Evolutionary conservation across 1,140 invertebrate species (phyloP).

Genomic region (Heterodera schachtii): DNA sequence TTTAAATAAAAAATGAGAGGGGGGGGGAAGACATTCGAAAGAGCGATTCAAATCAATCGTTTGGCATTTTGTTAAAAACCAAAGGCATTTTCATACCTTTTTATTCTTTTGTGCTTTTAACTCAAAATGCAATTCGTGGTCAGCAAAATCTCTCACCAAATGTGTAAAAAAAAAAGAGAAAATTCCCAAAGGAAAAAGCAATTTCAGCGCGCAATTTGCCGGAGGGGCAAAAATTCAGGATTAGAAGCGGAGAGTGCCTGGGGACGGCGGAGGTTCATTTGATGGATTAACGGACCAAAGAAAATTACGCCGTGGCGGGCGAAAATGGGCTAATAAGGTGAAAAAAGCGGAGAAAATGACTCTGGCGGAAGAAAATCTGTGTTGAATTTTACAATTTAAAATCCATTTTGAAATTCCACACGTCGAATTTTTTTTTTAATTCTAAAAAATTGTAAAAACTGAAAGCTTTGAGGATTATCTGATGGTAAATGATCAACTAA

Average conservation of each 20-base stretch:
- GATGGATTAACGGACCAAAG: not conserved
- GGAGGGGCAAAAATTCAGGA: not conserved
- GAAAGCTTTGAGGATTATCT: too few species aligned
- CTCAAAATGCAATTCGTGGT: not conserved
- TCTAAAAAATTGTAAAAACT: too few species aligned
- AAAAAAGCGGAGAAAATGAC: not conserved
- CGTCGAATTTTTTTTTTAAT: too few species aligned
- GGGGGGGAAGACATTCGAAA: not conserved
- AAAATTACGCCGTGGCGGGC: not conserved
- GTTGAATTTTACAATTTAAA: too few species aligned
- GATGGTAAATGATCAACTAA: too few species aligned
- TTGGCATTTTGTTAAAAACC: not conserved
- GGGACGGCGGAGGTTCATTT: not conserved
- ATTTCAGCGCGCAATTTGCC: not conserved
- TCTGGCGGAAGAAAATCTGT: not conserved
- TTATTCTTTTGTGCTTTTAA: not conserved
- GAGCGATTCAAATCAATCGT: not conserved
- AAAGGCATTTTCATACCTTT: not conserved
- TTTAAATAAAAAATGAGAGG: not conserved
- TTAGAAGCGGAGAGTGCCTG: not conserved
- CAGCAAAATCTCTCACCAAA: not conserved
- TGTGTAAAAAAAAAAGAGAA: not conserved
- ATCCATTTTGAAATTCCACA: too few species aligned
- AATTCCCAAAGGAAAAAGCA: not conserved
- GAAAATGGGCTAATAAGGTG: conserved; percentile 5